phyloP scores from a whole-genome alignment of 2,797 vertebrate species.

The Alauda arvensis region DNA sequence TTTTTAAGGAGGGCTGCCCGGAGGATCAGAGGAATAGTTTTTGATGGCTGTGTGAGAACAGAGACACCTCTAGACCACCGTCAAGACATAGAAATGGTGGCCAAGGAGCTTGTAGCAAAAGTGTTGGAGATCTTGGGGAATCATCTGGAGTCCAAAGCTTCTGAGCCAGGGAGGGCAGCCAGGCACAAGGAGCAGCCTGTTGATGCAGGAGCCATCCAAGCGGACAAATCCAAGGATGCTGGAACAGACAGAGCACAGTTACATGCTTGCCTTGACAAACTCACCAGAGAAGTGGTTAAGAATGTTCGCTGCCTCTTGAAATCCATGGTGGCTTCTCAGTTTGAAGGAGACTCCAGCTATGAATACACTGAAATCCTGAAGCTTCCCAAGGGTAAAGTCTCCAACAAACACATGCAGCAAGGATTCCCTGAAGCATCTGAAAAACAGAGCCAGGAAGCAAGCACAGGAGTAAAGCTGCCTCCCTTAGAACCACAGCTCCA shows the following conservation, averaged over 20 bases:
- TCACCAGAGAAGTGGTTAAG: neutral
- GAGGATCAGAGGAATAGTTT: neutral
- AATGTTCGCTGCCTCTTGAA: neutral
- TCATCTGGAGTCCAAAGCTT: neutral
- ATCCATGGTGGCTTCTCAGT: neutral
- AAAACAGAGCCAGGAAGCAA: neutral
- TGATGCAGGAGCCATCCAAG: neutral
- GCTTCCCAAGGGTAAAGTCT: neutral
- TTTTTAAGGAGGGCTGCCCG: neutral
- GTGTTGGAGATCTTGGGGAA: neutral
- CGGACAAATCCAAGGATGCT: neutral
- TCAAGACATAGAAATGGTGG: neutral
- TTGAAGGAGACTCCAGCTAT: neutral
- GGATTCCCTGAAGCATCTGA: neutral
- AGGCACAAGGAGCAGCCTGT: neutral
- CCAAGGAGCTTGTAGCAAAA: neutral
- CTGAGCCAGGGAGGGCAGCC: neutral
- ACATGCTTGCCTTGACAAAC: neutral
- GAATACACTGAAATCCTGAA: neutral
- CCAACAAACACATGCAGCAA: neutral
- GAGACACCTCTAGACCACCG: neutral
- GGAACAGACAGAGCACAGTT: neutral
- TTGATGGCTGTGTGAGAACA: neutral
- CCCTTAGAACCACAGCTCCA: neutral
- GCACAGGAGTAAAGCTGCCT: neutral